Base-by-base conservation (phyloP, 2,888 invertebrate species). In the Cheilosia vernalis region DNA sequence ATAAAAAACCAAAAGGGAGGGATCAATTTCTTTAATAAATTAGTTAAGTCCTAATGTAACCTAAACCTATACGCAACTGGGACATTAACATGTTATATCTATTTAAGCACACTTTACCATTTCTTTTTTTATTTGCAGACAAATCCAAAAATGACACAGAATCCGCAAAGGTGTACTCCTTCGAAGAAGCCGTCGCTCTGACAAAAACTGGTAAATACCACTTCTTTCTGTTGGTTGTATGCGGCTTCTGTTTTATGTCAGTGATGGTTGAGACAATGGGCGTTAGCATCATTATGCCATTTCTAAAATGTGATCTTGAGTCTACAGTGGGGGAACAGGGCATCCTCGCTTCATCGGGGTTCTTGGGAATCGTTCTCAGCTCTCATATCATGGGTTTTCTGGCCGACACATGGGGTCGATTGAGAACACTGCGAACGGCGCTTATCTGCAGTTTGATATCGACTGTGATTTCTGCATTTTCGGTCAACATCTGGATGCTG, bases 331-430 rank as follows among this genome's bases (percentile, higher is more conserved):
- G 92, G 15, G 93, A 94, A 88, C 93, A 95, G 88, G 95, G 95
- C 0, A 92, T 95, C 89, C 90, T 95, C 0, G 94, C 94, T 10
- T 95, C 95, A 3, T 93, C 95, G 63, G 94, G 95, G 1, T 95
- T 95, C 88, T 90, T 95, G 76, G 95, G 95, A 87, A 95, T 95
- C 44, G 95, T 95, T 33, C 88, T 95, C 27, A 96, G 96, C 64
- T 95, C 96, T 0, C 95, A 96, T 91, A 91, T 96, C 69, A 96
- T 97, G 96, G 97, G 97, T 51, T 94, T 95, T 87, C 90, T 96
- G 86, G 96, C 96, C 0, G 97, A 97, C 91, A 94, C 95, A 0
- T 60, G 94, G 78, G 97, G 97, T 0, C 93, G 97, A 2, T 93
- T 94, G 21, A 93, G 93, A 10, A 93, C 94, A 1, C 91, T 94